Base-by-base conservation (phyloP, 2,113 vertebrate genomes). In the Siphamia tubifer region DNA sequence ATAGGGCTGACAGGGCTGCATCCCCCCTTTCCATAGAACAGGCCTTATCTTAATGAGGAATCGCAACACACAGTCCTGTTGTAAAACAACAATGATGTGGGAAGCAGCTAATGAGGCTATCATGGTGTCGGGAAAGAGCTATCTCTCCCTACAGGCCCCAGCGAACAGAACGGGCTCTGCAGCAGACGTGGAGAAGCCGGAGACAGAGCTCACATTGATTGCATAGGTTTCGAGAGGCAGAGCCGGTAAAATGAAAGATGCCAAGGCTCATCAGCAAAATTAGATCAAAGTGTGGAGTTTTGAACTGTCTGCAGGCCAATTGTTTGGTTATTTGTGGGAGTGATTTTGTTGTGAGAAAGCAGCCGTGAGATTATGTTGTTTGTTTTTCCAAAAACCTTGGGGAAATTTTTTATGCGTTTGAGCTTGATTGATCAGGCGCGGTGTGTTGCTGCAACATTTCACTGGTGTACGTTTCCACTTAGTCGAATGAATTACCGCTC, bases 41-140 rank as follows among this genome's bases (percentile, higher is more conserved):
- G 83, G 79, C 89, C 86, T 92, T 92, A 92, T 93, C 91, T 94
- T 94, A 94, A 94, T 92, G 92, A 94, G 92, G 89, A 92, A 92
- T 91, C 73, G 86, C 89, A 81, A 89, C 89, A 92, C 92, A 92
- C 90, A 92, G 90, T 91, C 82, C 81, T 89, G 91, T 93, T 92
- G 91, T 93, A 93, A 93, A 93, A 91, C 90, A 92, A 92, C 92
- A 93, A 93, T 92, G 90, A 89, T 87, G 91, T 82, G 81, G 92
- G 90, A 91, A 86, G 87, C 91, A 92, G 87, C 91, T 93, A 92
- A 93, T 93, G 92, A 93, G 91, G 90, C 90, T 93, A 93, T 93
- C 91, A 92, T 92, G 86, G 86, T 82, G 90, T 84, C 77, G 85
- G 76, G 90, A 90, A 91, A 89, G 88, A 86, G 79, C 86, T 86